Evolutionary conservation across 2,888 invertebrate species (phyloP), one percentile per base, ranked within the genome.

Genomic region (Cerastoderma edule): DNA sequence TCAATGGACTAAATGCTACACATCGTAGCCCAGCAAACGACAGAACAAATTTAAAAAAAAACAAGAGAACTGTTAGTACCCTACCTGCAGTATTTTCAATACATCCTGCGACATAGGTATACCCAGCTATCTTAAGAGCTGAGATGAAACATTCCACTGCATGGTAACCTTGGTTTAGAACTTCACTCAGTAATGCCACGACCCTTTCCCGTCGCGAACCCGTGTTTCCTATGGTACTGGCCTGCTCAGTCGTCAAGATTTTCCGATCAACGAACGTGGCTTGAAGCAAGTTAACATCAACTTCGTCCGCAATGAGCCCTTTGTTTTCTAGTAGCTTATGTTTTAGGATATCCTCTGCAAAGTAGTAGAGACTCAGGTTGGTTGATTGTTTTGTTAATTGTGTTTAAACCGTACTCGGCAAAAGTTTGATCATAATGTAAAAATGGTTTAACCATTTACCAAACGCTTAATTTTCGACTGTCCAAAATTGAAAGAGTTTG

Each of bases 71-170:
- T n/a, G n/a, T n/a, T n/a, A n/a, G n/a, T n/a, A n/a, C n/a, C n/a
- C n/a, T 60, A 60, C 60, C 60, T 39, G 60, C 5, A 39, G 60
- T 39, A 39, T 60, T 60, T 39, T 60, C 39, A 24, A 60, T 60
- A 13, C 24, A n/a, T 39, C 60, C 60, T 4, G 60, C 60, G 5
- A 60, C 39, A 27, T 39, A 60, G 1, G 5, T 39, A 33, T 60
- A 60, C 27, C 60, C 60, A n/a, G 39, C 13, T 39, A 60, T 35
- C 24, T 39, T 60, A 1, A 60, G 33, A 24, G 60, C 60, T 39
- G 32, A 22, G 22, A 60, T 19, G 24, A 60, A 39, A 22, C 60
- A 60, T 2, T 39, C 39, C 39, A 60, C 22, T 2, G 60, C 60
- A 10, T 22, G 39, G 10, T 60, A 60, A 2, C 60, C 60, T 13